Base-by-base conservation (phyloP, 2,888 invertebrate species). In the Stenoptilia bipunctidactyla region DNA sequence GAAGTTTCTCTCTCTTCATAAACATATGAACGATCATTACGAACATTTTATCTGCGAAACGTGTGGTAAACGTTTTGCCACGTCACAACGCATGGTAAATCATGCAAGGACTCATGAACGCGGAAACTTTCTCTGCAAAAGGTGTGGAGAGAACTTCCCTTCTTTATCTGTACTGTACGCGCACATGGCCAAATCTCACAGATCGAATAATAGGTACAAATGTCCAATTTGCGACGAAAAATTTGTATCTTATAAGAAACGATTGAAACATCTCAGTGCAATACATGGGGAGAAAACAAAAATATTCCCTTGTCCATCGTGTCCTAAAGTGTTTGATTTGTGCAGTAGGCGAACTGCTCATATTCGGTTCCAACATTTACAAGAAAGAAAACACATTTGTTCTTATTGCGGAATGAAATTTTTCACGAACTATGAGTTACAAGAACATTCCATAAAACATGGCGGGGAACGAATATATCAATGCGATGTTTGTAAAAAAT, bases 401-500 rank as follows among this genome's bases (percentile, higher is more conserved):
- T 56, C 72, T 0, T 66, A 76, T 1, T 87, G 87, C 36, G 74
- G 80, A 0, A 85, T 83, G 67, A 83, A 84, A 50, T 87, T 87
- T 47, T 85, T 85, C 44, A 79, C 82, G 0, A 86, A 86, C 39
- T 84, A 85, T 39, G 86, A 86, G 45, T 58, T 87, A 15, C 85
- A 85, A 27, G 85, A 85, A 43, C 87, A 87, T 54, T 75, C 82
- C 36, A 69, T 85, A 1, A 86, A 85, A 39, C 87, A 87, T 46
- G 77, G 83, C 1, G 85, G 84, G 0, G 82, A 79, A 27, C 75
- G 85, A 51, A 86, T 85, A 27, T 86, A 80, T 39, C 79, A 85
- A 38, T 87, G 87, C 44, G 79, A 84, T 43, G 72, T 85, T 9
- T 87, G 86, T 44, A 72, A 82, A 44, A 86, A 86, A 46, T 65